Evolutionary conservation across 2,113 vertebrate species (phyloP).

Genomic region (Rhineura floridana): DNA sequence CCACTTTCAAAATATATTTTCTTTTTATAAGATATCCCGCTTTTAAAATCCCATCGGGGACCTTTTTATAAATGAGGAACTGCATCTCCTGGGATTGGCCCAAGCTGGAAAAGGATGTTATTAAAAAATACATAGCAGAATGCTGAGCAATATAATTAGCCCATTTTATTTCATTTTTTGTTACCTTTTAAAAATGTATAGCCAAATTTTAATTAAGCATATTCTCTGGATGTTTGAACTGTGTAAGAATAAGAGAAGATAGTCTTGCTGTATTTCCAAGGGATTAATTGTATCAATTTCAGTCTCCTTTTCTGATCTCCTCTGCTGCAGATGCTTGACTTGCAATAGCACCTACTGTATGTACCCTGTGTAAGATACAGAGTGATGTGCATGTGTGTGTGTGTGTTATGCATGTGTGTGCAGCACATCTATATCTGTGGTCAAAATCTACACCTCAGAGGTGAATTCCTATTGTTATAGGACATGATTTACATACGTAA

Average conservation of each 20-base stretch:
- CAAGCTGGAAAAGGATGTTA: slow-evolving; percentile 73
- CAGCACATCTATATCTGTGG: neutral
- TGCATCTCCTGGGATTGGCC: slow-evolving; percentile 70
- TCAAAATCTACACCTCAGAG: neutral
- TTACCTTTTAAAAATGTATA: slow-evolving; percentile 61
- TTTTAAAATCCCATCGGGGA: slow-evolving; percentile 70
- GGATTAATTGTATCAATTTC: slow-evolving; percentile 48
- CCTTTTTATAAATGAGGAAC: slow-evolving; percentile 76
- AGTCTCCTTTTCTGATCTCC: slow-evolving; percentile 8
- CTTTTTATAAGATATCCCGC: slow-evolving; percentile 62
- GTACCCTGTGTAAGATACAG: neutral
- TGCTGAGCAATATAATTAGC: slow-evolving; percentile 74
- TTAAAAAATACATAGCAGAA: slow-evolving; percentile 68
- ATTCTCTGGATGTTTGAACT: slow-evolving; percentile 70
- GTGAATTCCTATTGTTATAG: accelerated
- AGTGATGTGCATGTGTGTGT: neutral
- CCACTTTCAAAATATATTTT: slow-evolving; percentile 58
- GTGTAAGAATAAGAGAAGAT: slow-evolving; percentile 48
- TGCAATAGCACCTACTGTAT: neutral
- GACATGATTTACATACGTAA: accelerated
- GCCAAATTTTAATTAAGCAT: slow-evolving; percentile 77
- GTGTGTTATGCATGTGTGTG: neutral
- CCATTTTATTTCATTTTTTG: slow-evolving; percentile 66
- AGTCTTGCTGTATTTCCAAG: slow-evolving; percentile 38
- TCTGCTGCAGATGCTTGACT: neutral